Percentiles rank a stretch among this genome's conserved stretches.
Conservation (phyloP, 2,113 vertebrate species). For the Agapornis roseicollis region DNA sequence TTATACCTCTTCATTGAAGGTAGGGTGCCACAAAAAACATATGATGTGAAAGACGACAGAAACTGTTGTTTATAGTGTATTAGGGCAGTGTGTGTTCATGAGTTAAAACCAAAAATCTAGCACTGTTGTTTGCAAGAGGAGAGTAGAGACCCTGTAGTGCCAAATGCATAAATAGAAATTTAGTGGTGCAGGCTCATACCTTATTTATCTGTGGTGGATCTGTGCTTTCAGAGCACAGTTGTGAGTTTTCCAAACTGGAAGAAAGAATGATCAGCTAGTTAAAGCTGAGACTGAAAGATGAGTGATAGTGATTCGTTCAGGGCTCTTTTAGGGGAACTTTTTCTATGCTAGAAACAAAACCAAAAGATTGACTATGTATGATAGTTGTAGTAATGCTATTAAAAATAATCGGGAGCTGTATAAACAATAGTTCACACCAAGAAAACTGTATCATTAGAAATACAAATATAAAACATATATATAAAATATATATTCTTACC, state of each 20-base stretch:
- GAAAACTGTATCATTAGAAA: not conserved
- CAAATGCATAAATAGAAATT: not conserved
- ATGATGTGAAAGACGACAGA: not conserved
- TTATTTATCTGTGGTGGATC: not conserved
- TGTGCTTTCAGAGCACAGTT: not conserved
- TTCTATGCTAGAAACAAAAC: not conserved
- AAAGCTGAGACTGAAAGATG: not conserved
- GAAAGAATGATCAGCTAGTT: not conserved
- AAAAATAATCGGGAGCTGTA: not conserved
- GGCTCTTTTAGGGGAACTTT: not conserved
- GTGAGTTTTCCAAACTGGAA: not conserved
- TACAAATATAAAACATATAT: not conserved
- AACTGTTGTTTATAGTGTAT: not conserved
- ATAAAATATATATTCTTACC: not conserved
- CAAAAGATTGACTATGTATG: not conserved
- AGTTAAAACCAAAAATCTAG: not conserved
- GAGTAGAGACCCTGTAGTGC: not conserved
- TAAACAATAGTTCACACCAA: not conserved
- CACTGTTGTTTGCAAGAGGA: not conserved
- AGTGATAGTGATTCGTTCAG: not conserved
- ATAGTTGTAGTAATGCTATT: not conserved
- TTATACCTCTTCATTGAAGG: not conserved
- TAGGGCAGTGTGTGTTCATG: not conserved
- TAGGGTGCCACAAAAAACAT: not conserved
- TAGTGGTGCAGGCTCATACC: not conserved